These are phyloP conservation scores for Oryzias sinensis DNA, from an alignment of 2,797 vertebrate species.

Conservation along the genomic window DNA sequence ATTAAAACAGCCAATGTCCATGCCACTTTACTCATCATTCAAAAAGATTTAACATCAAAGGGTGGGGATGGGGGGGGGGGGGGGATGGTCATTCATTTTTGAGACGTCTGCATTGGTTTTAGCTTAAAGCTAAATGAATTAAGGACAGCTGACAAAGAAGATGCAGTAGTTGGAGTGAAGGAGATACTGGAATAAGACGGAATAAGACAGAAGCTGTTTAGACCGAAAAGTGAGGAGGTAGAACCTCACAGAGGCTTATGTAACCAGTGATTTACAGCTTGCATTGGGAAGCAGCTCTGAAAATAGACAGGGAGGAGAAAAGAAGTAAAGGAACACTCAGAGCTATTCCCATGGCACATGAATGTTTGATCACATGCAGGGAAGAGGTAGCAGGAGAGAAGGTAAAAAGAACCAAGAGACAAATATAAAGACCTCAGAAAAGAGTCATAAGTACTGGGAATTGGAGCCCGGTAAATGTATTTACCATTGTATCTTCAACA, in stretches of 20 bases:
- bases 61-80: slow-evolving; percentile 12
- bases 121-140: slow-evolving; percentile 34
- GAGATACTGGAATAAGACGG: slow-evolving; percentile 26
- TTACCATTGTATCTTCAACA: slow-evolving; percentile 13
- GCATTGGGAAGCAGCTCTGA: slow-evolving; percentile 70
- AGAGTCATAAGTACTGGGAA: slow-evolving; percentile 25
- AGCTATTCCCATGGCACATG: slow-evolving; percentile 74
- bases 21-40: slow-evolving; percentile 52
- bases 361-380: slow-evolving; percentile 78
- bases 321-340: slow-evolving; percentile 75
- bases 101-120: slow-evolving; percentile 40
- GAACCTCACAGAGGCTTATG: slow-evolving; percentile 67
- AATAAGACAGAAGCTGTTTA: slow-evolving; percentile 43
- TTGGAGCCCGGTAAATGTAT: slow-evolving; percentile 12
- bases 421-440: slow-evolving; percentile 43
- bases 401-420: slow-evolving; percentile 38
- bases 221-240: slow-evolving; percentile 50
- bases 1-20: slow-evolving; percentile 41
- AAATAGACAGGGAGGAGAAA: slow-evolving; percentile 80
- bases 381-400: slow-evolving; percentile 48
- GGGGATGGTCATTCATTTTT: slow-evolving; percentile 59
- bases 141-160: slow-evolving; percentile 17
- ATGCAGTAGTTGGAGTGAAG: slow-evolving; percentile 29
- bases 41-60: slow-evolving; percentile 59
- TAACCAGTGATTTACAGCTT: slow-evolving; percentile 75